A percentile compares a stretch with the other conserved stretches of the same genome.
Conservation (phyloP, 2,113 vertebrate species). For the Pituophis catenifer region DNA sequence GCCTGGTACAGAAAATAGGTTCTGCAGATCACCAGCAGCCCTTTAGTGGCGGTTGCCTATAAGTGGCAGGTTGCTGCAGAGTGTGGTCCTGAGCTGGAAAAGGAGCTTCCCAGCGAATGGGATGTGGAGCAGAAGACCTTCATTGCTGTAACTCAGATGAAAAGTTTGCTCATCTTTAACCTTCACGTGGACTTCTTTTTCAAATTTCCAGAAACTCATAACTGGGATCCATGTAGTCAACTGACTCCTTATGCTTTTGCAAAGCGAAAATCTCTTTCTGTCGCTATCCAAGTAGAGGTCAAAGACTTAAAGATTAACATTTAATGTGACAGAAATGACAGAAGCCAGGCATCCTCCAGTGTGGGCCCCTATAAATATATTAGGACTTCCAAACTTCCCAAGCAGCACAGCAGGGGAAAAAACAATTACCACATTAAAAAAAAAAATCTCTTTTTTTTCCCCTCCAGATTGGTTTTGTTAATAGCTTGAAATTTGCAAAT, state of each 20-base stretch:
- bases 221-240: background rate
- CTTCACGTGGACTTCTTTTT: background rate
- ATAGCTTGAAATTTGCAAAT: slow-evolving; percentile 90
- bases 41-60: background rate
- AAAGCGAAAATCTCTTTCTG: background rate
- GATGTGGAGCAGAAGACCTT: background rate
- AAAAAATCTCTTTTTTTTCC: background rate
- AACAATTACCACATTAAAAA: background rate
- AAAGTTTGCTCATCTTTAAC: background rate
- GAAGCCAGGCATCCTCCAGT: background rate
- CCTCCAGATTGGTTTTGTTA: slow-evolving; percentile 85
- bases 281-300: background rate
- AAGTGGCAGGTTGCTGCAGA: background rate
- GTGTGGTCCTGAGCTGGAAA: background rate
- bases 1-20: background rate
- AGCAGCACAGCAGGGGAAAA: background rate
- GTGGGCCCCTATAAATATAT: background rate
- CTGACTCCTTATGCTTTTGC: background rate
- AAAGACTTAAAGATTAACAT: background rate
- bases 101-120: background rate
- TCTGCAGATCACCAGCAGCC: background rate
- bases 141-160: background rate
- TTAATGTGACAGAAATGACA: background rate
- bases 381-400: background rate
- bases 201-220: background rate